Percentiles rank a stretch among this genome's conserved stretches.
These are phyloP conservation scores for Caenorhabditis brenneri DNA, from an alignment of 1,140 invertebrate species.

Conservation along the genomic window DNA sequence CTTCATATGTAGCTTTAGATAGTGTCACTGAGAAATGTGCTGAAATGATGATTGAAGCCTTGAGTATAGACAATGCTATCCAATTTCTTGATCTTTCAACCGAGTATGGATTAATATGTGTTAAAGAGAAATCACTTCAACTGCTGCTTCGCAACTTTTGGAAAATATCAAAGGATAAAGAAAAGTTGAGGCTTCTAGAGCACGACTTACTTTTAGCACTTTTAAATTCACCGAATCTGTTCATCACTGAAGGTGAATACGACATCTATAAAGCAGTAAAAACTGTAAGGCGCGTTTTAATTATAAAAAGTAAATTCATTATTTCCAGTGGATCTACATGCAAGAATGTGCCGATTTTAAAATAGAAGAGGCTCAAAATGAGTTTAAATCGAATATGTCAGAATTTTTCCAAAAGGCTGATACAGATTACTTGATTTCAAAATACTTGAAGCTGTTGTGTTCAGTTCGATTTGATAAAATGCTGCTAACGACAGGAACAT, in stretches of 20 bases:
- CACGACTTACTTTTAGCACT: background rate
- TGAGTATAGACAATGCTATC: background rate
- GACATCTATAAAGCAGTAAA: background rate
- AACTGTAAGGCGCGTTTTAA: background rate
- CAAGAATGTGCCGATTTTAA: background rate
- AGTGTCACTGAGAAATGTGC: conserved; percentile 8
- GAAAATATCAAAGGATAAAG: background rate
- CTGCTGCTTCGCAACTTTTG: background rate
- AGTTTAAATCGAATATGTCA: background rate
- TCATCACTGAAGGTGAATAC: background rate
- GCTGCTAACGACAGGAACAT: background rate
- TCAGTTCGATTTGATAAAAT: background rate
- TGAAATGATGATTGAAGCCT: conserved; percentile 2
- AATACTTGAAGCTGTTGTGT: background rate
- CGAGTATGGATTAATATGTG: conserved; percentile 6
- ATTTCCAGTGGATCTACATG: conserved; percentile 25
- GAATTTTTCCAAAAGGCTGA: background rate
- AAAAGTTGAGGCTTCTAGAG: background rate
- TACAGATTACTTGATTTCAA: background rate
- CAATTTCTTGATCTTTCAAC: background rate
- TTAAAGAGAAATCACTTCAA: background rate
- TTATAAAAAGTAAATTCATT: background rate
- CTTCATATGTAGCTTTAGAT: background rate
- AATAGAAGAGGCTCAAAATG: background rate
- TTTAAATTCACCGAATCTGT: background rate